Evolutionary conservation across 2,888 invertebrate genomes (phyloP), one percentile per base, ranked within the genome.

Genomic region (Plebejus anna): DNA sequence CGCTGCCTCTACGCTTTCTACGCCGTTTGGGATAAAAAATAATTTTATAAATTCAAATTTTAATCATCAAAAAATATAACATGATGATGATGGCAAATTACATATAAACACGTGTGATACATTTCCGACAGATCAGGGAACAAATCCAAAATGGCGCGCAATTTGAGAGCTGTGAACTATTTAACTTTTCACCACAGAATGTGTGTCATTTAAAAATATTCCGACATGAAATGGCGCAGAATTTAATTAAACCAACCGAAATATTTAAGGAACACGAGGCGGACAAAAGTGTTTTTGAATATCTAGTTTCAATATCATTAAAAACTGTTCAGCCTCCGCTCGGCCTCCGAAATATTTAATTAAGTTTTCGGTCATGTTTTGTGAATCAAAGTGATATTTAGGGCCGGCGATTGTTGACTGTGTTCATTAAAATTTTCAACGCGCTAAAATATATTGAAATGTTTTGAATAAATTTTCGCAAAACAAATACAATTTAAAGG

Each of bases 301-400:
- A 78, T 77, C 78, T 78, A 70, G 78, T 78, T 79, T 78, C 78
- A 75, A 78, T 75, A 80, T 79, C 80, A 80, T 80, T 80, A 81
- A 81, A 81, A 80, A 79, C 77, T 77, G 80, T 78, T 81, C 76
- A 77, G 76, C 76, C 77, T 75, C 57, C 75, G 76, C 77, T 72
- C 78, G 76, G 75, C 77, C 80, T 80, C 78, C 76, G 78, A 79
- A 80, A 81, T 79, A 78, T 81, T 81, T 82, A 82, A 82, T 82
- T 81, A 81, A 80, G 80, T 79, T 79, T 75, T 79, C 76, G 76
- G 78, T 78, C 77, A 80, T 80, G 78, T 81, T 80, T 79, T 77
- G 78, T 82, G 81, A 80, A 79, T 81, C 81, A 82, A 82, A 81
- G 81, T 79, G 76, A 79, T 79, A 78, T 77, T 78, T 78, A 80